Percentiles rank a stretch among this genome's conserved stretches.
Conservation (phyloP, 2,888 invertebrate species). For the Urechis unicinctus region DNA sequence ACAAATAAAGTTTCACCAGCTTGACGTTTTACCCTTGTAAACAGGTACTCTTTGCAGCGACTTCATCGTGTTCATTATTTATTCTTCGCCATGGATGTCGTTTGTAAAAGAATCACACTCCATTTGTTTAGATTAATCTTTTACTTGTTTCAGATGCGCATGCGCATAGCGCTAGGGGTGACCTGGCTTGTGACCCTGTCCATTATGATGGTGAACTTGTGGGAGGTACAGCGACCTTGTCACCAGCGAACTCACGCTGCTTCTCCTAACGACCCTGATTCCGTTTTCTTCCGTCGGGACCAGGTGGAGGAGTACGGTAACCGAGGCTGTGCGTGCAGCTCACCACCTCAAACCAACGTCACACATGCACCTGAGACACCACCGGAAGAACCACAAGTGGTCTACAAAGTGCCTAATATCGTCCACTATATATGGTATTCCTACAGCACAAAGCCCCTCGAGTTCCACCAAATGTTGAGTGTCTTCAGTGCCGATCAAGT, state of each 20-base stretch:
- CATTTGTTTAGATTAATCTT: too few species aligned
- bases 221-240: background rate
- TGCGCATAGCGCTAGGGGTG: background rate
- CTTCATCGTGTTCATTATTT: too few species aligned
- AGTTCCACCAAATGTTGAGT: slow-evolving; percentile 2
- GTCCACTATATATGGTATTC: slow-evolving; percentile 25
- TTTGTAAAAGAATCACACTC: too few species aligned
- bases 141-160: background rate
- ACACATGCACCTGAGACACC: background rate
- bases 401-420: slow-evolving; percentile 20
- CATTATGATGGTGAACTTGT: background rate
- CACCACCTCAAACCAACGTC: background rate
- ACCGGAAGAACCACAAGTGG: background rate
- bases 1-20: too few species aligned
- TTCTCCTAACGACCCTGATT: too few species aligned
- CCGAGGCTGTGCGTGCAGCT: background rate
- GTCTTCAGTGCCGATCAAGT: background rate
- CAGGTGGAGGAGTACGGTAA: background rate
- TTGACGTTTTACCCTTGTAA: too few species aligned
- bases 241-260: background rate
- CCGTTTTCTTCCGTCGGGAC: too few species aligned
- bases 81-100: too few species aligned
- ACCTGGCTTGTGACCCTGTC: background rate
- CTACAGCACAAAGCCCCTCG: background rate
- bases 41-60: too few species aligned